phyloP scores from a whole-genome alignment of 2,113 vertebrate species.

The Oncorhynchus gorbuscha region DNA sequence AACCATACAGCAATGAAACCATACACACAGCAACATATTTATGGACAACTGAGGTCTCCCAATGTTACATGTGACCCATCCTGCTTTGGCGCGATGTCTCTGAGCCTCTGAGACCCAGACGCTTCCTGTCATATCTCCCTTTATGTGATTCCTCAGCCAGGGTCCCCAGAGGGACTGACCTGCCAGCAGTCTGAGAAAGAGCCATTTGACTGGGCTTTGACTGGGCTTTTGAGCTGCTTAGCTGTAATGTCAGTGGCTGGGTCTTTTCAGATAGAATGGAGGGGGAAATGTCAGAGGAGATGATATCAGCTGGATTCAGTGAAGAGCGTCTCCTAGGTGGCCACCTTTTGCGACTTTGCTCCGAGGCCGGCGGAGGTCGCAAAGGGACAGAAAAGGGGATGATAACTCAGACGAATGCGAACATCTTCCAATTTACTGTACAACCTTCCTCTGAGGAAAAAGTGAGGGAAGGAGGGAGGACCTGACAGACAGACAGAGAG shows the following conservation, averaged over 20 bases:
- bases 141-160: slow-evolving; percentile 22
- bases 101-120: slow-evolving; percentile 7
- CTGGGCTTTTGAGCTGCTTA: slow-evolving; percentile 57
- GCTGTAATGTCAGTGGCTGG: slow-evolving; percentile 35
- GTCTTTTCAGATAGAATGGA: slow-evolving; percentile 61
- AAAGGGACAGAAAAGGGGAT: slow-evolving; percentile 11
- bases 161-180: slow-evolving; percentile 30
- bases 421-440: slow-evolving; percentile 13
- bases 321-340: slow-evolving; percentile 54
- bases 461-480: neutral
- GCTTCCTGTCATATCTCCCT: slow-evolving; percentile 41
- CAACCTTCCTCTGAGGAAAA: neutral
- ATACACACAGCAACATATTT: neutral
- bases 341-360: slow-evolving; percentile 30
- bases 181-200: slow-evolving; percentile 46
- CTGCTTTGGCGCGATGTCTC: slow-evolving; percentile 28
- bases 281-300: slow-evolving; percentile 72
- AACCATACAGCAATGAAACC: neutral
- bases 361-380: slow-evolving; percentile 35
- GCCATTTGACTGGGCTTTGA: slow-evolving; percentile 60
- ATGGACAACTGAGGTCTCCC: neutral
- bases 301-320: slow-evolving; percentile 59
- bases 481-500: neutral
- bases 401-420: slow-evolving; percentile 8
- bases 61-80: slow-evolving; percentile 5